phyloP scores from a whole-genome alignment of 2,797 vertebrate species.

The Scolopax bukidnonensis region DNA sequence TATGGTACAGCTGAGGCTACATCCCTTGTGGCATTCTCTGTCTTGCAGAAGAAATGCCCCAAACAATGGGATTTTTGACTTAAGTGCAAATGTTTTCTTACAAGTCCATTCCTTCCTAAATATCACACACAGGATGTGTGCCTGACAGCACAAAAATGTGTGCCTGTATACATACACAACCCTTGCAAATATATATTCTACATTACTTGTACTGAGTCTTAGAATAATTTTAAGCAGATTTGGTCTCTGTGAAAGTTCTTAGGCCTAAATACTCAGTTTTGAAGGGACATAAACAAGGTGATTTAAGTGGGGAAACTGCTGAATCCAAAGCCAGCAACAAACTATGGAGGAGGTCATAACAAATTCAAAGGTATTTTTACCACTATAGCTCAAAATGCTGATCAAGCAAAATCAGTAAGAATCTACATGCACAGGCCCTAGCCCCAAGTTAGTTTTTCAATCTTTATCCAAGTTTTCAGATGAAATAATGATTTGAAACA shows the following conservation, averaged over 20 bases:
- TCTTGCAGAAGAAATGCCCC: neutral
- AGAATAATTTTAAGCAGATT: neutral
- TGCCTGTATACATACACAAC: neutral
- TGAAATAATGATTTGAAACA: neutral
- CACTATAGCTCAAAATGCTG: neutral
- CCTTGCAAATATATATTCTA: neutral
- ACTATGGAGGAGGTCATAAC: neutral
- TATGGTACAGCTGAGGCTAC: neutral
- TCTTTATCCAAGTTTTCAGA: neutral
- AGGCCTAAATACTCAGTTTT: neutral
- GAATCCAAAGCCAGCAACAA: neutral
- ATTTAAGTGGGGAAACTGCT: neutral
- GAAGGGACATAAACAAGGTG: neutral
- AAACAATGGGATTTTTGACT: neutral
- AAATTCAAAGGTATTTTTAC: neutral
- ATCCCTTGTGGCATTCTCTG: neutral
- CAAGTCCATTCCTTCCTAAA: neutral
- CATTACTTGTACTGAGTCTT: neutral
- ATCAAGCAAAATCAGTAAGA: neutral
- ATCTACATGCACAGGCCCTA: neutral
- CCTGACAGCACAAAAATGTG: neutral
- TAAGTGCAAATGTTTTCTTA: neutral
- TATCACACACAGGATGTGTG: neutral
- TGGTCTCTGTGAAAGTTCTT: too few species aligned
- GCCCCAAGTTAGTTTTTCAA: neutral